Conservation (phyloP, 2,797 vertebrate genomes). For the Hyperoplus lanceolatus region DNA sequence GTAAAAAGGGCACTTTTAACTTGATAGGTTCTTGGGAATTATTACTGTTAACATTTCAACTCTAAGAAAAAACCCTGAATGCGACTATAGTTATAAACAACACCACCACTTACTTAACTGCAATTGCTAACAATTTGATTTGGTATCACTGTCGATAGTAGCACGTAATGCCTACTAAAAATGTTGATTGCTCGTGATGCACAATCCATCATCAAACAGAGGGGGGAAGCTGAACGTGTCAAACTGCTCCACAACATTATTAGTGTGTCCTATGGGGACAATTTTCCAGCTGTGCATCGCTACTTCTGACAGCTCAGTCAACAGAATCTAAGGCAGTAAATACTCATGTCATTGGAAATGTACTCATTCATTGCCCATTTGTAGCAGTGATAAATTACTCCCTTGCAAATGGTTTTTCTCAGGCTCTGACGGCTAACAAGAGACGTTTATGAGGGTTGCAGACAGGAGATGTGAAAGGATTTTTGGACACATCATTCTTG, state of each 20-base stretch:
- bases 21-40: background rate
- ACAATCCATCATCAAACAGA: constrained; percentile 27
- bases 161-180: no score
- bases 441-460: background rate
- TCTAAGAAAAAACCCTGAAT: background rate
- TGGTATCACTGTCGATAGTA: no score
- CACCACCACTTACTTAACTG: background rate
- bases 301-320: constrained; percentile 16
- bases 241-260: constrained; percentile 9
- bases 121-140: background rate
- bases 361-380: constrained; percentile 11
- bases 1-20: background rate
- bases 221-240: constrained; percentile 17
- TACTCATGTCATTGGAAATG: constrained; percentile 11
- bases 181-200: background rate
- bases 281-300: background rate
- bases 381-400: constrained; percentile 16
- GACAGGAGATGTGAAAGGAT: background rate
- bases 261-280: background rate
- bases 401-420: background rate
- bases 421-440: background rate
- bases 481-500: background rate
- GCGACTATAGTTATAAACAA: background rate
- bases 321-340: constrained; percentile 19
- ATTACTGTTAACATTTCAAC: background rate